These are phyloP conservation scores for Oreochromis spilurus DNA, from an alignment of 2,113 vertebrate species.

Conservation along the genomic window DNA sequence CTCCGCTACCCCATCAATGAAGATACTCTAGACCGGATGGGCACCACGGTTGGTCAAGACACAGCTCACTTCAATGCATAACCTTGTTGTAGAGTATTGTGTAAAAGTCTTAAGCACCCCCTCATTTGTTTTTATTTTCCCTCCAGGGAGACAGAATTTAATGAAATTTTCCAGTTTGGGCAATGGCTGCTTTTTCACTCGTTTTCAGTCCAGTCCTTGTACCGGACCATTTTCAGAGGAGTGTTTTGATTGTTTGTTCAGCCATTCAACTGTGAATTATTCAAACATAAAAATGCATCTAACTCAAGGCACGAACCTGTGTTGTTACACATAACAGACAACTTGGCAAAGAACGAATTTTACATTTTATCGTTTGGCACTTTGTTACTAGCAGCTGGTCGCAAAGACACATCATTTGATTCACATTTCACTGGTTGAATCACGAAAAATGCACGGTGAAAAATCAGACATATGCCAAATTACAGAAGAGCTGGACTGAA, in stretches of 20 bases:
- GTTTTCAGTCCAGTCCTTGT: not conserved
- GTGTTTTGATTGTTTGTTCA: not conserved
- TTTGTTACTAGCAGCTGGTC: not conserved
- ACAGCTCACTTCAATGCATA: not conserved
- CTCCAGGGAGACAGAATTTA: not conserved
- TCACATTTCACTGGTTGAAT: not conserved
- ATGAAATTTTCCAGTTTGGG: not conserved
- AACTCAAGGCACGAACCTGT: not conserved
- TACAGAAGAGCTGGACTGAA: not conserved
- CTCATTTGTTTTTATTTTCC: not conserved
- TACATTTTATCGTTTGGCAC: not conserved
- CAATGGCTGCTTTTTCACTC: not conserved
- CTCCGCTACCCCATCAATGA: conserved; percentile 86
- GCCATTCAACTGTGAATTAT: not conserved
- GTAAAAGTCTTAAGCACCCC: not conserved
- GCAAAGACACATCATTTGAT: not conserved
- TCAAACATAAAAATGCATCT: not conserved
- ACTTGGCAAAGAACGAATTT: not conserved
- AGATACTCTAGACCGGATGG: conserved; percentile 85
- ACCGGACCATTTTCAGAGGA: not conserved
- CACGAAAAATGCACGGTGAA: rapidly evolving
- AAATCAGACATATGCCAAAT: not conserved
- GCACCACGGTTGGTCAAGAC: conserved; percentile 74
- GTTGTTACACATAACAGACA: not conserved
- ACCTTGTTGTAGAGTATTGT: not conserved